Base-by-base conservation (phyloP, 2,113 vertebrate genomes). In the Salvator merianae region DNA sequence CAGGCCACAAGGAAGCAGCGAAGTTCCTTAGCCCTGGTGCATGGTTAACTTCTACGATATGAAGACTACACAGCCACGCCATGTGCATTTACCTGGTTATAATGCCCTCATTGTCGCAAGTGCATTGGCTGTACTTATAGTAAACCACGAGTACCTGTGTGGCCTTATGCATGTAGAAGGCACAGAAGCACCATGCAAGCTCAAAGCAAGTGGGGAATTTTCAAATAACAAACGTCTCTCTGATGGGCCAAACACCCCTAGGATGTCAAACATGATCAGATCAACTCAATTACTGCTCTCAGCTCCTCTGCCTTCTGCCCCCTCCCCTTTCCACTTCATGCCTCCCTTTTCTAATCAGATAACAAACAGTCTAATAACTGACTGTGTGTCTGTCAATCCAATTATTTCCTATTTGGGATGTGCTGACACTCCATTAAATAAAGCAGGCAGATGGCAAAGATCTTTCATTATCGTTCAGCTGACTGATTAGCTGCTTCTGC, bases 351-450 rank as follows among this genome's bases (percentile, higher is more conserved):
- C 55, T 73, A 89, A 82, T 81, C 92, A 90, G 92, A 89, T 71
- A 94, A 93, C 89, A 91, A 84, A 92, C 88, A 87, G 86, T 88
- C 89, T 89, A 94, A 89, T 83, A 93, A 91, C 73, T 88, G 93
- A 71, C 93, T 94, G 91, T 83, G 88, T 90, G 92, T 93, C 95
- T 90, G 90, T 93, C 96, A 91, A 89, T 91, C 90, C 95, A 94
- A 87, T 95, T 92, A 94, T 88, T 87, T 89, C 88, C 90, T 85
- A 91, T 91, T 90, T 92, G 92, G 93, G 83, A 69, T 62, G 79
- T 90, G 94, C 93, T 93, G 95, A 93, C 92, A 92, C 88, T 63
- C 91, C 91, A 93, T 89, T 86, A 93, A 92, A 91, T 77, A 55
- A 34, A 7, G 85, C 32, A 86, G 91, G 84, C 94, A 95, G 92